These are phyloP conservation scores for Mola mola DNA, from an alignment of 2,113 vertebrate species.

Conservation along the genomic window DNA sequence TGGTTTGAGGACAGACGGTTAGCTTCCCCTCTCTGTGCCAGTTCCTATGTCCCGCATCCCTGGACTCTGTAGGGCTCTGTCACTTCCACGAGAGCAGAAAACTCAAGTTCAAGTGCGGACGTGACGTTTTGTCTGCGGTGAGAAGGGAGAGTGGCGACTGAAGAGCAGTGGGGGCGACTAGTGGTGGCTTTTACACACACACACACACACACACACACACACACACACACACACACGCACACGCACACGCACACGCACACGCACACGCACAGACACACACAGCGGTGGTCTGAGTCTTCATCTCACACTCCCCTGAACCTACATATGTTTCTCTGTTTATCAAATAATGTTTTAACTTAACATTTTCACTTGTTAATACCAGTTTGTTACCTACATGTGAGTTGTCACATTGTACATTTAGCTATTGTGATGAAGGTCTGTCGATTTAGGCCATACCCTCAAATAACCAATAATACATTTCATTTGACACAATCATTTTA, in stretches of 20 bases:
- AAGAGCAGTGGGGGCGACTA: constrained; percentile 99
- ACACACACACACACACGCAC: constrained; percentile 24
- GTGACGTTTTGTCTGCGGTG: constrained; percentile 99
- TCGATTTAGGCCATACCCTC: too few relatives aligned
- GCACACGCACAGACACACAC: neutral
- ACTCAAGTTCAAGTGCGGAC: constrained; percentile 99
- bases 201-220: constrained; percentile 40
- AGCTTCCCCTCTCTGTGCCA: constrained; percentile 43
- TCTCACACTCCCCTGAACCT: neutral
- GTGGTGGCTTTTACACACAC: constrained; percentile 94
- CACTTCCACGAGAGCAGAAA: constrained; percentile 96
- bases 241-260: neutral
- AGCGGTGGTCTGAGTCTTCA: neutral
- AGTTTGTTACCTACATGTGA: too few relatives aligned
- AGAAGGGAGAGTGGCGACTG: constrained; percentile 87
- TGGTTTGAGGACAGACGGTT: constrained; percentile 54
- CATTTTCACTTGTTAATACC: too few relatives aligned
- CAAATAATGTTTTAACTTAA: too few relatives aligned
- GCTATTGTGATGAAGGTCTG: too few relatives aligned
- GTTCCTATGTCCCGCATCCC: constrained; percentile 56
- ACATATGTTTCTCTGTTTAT: too few relatives aligned
- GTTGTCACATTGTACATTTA: too few relatives aligned
- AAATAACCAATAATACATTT: too few relatives aligned
- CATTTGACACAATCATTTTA: too few relatives aligned
- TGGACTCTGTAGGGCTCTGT: constrained; percentile 86